Evolutionary conservation across 2,113 vertebrate species (phyloP).

Genomic region (Vanacampus margaritifer): DNA sequence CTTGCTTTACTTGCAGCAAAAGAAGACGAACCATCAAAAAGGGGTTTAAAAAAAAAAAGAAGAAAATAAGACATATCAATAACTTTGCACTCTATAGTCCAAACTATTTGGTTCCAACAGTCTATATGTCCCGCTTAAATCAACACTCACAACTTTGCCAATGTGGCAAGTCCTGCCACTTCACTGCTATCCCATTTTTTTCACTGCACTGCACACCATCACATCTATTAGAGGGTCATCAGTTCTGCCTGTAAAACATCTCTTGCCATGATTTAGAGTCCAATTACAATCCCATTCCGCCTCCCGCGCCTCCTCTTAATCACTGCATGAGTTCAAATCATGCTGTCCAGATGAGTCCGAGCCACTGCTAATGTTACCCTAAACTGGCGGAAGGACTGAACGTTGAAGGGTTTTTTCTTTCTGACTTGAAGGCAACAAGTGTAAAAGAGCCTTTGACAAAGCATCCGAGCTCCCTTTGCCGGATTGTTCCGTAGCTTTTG

Average conservation of each 20-base stretch:
- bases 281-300: constrained; percentile 46
- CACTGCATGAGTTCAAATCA: constrained; percentile 33
- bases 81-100: neutral
- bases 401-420: neutral
- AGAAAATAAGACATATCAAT: neutral
- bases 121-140: neutral
- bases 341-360: neutral
- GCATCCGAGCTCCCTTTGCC: neutral
- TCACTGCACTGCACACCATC: constrained; percentile 10
- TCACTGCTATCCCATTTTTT: neutral
- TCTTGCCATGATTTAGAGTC: constrained; percentile 60
- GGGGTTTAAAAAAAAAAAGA: too few relatives aligned
- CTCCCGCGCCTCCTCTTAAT: constrained; percentile 26
- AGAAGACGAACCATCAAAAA: too few relatives aligned
- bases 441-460: neutral
- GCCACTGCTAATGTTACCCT: constrained; percentile 1
- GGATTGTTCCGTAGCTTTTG: neutral
- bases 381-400: neutral
- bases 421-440: neutral
- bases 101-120: too few relatives aligned
- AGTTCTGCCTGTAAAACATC: constrained; percentile 40
- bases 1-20: too few relatives aligned
- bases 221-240: constrained; percentile 42
- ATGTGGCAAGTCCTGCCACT: neutral
- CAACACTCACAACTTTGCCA: neutral